These are phyloP conservation scores for Sarcophaga bullata DNA, from an alignment of 1,140 invertebrate species.

Conservation along the genomic window DNA sequence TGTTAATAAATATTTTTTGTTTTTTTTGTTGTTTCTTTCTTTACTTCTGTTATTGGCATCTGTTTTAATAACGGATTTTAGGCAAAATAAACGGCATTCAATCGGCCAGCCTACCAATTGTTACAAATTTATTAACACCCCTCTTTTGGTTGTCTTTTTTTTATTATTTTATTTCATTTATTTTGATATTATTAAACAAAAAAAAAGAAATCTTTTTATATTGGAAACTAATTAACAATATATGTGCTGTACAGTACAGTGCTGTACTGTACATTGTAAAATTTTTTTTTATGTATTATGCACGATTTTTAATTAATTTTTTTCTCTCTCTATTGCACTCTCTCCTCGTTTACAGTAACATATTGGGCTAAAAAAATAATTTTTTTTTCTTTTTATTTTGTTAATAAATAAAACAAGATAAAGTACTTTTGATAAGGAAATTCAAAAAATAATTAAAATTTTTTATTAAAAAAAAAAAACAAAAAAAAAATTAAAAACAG, in stretches of 20 bases:
- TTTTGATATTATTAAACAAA: too few relatives aligned
- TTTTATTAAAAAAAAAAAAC: too few relatives aligned
- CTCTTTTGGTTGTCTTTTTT: too few relatives aligned
- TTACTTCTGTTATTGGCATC: neutral
- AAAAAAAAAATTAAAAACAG: too few relatives aligned
- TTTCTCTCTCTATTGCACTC: neutral
- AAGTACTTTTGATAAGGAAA: constrained; percentile 20
- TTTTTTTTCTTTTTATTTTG: too few relatives aligned
- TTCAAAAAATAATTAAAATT: neutral
- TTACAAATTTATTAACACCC: constrained; percentile 26
- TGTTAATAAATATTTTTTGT: neutral
- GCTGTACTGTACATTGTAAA: neutral
- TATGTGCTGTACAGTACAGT: neutral
- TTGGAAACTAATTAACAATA: constrained; percentile 14
- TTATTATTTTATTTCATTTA: neutral
- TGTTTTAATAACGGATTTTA: neutral
- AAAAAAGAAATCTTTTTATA: neutral
- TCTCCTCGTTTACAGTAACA: neutral
- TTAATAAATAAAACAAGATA: neutral
- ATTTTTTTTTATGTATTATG: neutral
- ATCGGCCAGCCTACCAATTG: neutral
- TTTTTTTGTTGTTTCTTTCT: neutral
- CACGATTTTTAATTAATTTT: constrained; percentile 17
- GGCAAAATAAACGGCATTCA: neutral
- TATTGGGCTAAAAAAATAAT: too few relatives aligned